Evolutionary conservation across 2,888 invertebrate genomes (phyloP).

Genomic region (Choristoneura rosaceana): DNA sequence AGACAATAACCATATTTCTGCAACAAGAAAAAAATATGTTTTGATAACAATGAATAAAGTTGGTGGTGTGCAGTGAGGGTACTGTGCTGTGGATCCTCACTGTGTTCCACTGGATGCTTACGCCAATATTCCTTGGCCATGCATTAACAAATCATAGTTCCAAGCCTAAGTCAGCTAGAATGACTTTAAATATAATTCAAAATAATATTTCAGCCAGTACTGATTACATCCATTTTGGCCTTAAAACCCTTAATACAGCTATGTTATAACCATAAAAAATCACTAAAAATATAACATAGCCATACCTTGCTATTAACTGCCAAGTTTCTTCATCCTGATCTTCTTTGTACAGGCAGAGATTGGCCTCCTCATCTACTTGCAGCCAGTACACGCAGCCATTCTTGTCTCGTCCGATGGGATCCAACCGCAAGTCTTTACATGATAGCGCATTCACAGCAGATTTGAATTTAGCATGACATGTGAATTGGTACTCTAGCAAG

Average conservation of each 20-base stretch:
- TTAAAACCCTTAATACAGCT: not conserved
- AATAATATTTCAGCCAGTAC: too few relatives aligned
- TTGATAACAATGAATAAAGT: too few relatives aligned
- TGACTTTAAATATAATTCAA: too few relatives aligned
- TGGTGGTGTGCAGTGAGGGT: too few relatives aligned
- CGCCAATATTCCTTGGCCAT: too few relatives aligned
- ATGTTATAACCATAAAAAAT: not conserved
- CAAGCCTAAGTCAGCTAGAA: too few relatives aligned
- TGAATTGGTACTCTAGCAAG: slow-evolving; percentile 97
- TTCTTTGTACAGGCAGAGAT: slow-evolving; percentile 96
- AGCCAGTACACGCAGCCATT: slow-evolving; percentile 97
- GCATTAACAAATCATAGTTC: too few relatives aligned
- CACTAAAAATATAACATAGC: not conserved
- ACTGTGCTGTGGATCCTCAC: too few relatives aligned
- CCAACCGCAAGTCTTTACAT: slow-evolving; percentile 92
- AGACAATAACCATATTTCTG: too few relatives aligned
- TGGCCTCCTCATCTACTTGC: slow-evolving; percentile 94
- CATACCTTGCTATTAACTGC: slow-evolving; percentile 95
- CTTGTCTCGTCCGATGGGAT: slow-evolving; percentile 96
- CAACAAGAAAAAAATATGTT: too few relatives aligned
- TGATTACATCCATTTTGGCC: too few relatives aligned
- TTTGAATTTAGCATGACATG: slow-evolving; percentile 96
- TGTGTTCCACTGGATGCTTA: too few relatives aligned
- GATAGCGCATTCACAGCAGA: slow-evolving; percentile 92
- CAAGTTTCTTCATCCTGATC: slow-evolving; percentile 98